These are phyloP conservation scores for Drosophila oshimai DNA, from an alignment of 1,140 invertebrate genomes.

Conservation along the genomic window DNA sequence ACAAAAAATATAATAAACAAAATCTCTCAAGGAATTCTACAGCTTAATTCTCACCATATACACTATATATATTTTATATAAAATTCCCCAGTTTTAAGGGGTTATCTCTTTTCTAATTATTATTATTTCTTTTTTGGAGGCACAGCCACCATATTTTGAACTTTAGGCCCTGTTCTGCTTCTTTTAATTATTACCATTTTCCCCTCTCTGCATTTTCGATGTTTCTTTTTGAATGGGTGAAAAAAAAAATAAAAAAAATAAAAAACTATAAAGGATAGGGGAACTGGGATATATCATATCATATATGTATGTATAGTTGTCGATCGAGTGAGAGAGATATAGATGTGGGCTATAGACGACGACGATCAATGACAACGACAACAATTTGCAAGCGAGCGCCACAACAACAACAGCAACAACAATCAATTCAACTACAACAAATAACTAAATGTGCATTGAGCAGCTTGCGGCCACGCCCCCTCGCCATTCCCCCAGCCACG, in stretches of 20 bases:
- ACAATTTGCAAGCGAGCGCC: constrained; percentile 40
- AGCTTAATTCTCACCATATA: constrained; percentile 29
- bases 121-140: constrained; percentile 49
- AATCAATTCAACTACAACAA: constrained; percentile 46
- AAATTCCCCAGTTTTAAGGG: not conserved
- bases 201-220: constrained; percentile 4
- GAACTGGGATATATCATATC: not conserved
- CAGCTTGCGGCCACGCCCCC: constrained; percentile 18
- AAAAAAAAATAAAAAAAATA: not conserved
- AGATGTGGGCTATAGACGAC: constrained; percentile 22
- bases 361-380: constrained; percentile 55
- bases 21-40: constrained; percentile 25
- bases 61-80: not conserved
- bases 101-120: constrained; percentile 18
- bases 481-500: not conserved
- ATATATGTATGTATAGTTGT: no score
- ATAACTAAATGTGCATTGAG: constrained; percentile 73
- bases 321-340: not conserved
- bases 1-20: constrained; percentile 17
- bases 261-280: not conserved
- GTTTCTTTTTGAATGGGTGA: constrained; percentile 3
- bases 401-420: constrained; percentile 45
- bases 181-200: not conserved
- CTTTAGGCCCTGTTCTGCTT: constrained; percentile 62
- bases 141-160: constrained; percentile 77